A percentile compares a stretch with the other conserved stretches of the same genome.
Evolutionary conservation across 1,140 invertebrate species (phyloP).

Genomic region (Dendroctonus ponderosae): DNA sequence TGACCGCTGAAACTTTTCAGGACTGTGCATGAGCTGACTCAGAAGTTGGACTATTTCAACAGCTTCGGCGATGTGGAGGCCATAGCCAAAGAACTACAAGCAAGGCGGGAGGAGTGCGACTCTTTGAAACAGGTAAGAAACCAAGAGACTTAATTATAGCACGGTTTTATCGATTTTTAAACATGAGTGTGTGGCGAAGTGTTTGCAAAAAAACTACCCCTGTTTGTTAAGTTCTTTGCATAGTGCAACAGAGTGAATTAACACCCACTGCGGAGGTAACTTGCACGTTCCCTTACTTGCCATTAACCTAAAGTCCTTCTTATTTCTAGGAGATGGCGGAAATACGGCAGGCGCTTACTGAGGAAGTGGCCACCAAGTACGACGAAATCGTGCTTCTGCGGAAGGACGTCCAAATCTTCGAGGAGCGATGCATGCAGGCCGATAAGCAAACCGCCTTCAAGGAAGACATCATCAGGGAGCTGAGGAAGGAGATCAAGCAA

Average conservation of each 20-base stretch:
- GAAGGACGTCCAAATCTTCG: conserved; percentile 50
- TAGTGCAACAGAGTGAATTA: no score
- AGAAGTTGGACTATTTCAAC: conserved; percentile 25
- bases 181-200: no score
- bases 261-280: not conserved
- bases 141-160: no score
- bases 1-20: conserved; percentile 4
- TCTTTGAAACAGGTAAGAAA: conserved; percentile 34
- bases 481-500: conserved; percentile 54
- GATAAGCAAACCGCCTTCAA: conserved; percentile 55
- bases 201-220: no score
- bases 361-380: conserved; percentile 56
- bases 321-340: conserved; percentile 48
- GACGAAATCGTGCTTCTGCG: conserved; percentile 50
- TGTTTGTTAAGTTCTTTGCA: no score
- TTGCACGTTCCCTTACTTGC: not conserved
- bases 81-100: conserved; percentile 29
- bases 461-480: conserved; percentile 57
- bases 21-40: conserved; percentile 26
- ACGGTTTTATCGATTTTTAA: no score
- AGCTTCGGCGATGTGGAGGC: conserved; percentile 25
- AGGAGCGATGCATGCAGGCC: conserved; percentile 52
- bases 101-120: conserved; percentile 35
- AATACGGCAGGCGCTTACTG: conserved; percentile 52
- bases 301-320: conserved; percentile 33